A percentile compares a stretch with the other conserved stretches of the same genome.
phyloP scores from a whole-genome alignment of 2,797 vertebrate species.

The Meda fulgida region DNA sequence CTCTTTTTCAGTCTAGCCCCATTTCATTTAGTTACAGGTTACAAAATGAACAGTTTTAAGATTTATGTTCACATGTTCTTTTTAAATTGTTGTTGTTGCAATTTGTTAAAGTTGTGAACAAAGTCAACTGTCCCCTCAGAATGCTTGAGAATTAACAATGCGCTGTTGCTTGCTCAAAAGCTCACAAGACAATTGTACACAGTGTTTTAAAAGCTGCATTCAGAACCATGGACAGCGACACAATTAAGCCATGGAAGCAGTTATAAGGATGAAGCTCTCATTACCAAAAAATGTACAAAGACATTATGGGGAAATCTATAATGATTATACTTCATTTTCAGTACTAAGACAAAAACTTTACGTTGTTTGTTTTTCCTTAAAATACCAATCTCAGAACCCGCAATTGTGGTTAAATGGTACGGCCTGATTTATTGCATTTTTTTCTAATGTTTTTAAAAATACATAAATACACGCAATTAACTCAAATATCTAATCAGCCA shows the following conservation, averaged over 20 bases:
- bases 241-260: not conserved
- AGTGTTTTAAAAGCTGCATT: not conserved
- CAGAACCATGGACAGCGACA: not conserved
- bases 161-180: not conserved
- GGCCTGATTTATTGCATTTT: not conserved
- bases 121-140: constrained; percentile 11
- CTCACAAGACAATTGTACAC: not conserved
- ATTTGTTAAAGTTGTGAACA: constrained; percentile 19
- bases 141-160: not conserved
- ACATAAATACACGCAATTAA: not conserved
- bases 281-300: not conserved
- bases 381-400: not conserved
- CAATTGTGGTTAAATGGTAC: not conserved
- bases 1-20: constrained; percentile 8
- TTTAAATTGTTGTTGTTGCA: not conserved
- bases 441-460: not conserved
- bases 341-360: not conserved
- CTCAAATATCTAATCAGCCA: too few relatives aligned
- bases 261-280: not conserved
- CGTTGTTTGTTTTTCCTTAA: not conserved
- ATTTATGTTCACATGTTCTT: not conserved
- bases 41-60: not conserved
- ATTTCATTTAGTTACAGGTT: constrained; percentile 26
- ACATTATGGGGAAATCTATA: not conserved
- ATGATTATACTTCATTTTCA: not conserved